Evolutionary conservation across 2,113 vertebrate species (phyloP).

Genomic region (Opisthocomus hoazin): DNA sequence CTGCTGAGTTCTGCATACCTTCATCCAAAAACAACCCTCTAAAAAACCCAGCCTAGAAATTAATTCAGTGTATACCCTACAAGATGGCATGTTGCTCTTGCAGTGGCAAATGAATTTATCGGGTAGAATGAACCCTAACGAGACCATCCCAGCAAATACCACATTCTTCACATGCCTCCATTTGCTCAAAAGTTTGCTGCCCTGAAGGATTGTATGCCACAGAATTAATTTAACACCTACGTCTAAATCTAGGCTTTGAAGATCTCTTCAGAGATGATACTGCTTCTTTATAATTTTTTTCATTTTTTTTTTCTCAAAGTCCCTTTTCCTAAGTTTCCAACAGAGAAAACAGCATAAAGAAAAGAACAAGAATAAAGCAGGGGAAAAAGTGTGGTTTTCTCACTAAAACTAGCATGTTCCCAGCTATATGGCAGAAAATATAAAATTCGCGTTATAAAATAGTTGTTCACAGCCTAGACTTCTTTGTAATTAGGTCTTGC

Average conservation of each 20-base stretch:
- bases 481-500: not conserved
- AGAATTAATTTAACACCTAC: not conserved
- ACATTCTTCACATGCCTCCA: not conserved
- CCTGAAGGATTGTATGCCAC: not conserved
- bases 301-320: no score
- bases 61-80: rapidly evolving
- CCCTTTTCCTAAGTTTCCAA: not conserved
- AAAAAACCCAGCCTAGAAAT: not conserved
- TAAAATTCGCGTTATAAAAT: not conserved
- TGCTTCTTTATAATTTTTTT: not conserved
- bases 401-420: not conserved
- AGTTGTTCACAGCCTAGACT: not conserved
- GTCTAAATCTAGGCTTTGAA: not conserved
- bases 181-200: not conserved
- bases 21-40: not conserved
- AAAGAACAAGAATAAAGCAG: not conserved
- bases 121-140: not conserved
- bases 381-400: not conserved
- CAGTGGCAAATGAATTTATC: not conserved
- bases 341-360: not conserved
- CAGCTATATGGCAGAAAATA: not conserved
- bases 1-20: not conserved
- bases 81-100: not conserved
- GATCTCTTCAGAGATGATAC: not conserved
- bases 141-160: not conserved